Evolutionary conservation across 2,888 invertebrate genomes (phyloP).

Genomic region (Labia minor): DNA sequence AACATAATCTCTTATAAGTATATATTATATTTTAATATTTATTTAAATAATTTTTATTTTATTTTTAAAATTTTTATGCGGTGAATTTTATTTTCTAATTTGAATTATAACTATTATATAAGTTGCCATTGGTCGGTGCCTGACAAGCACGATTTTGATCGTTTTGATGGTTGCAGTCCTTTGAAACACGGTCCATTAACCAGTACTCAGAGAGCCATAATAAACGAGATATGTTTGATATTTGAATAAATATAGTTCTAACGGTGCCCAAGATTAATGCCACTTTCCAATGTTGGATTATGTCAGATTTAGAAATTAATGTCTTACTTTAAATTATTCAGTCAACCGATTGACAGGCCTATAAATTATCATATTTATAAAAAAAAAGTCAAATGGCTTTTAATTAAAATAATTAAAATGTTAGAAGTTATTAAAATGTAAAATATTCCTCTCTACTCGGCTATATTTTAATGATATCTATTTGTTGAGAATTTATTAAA

Average conservation of each 20-base stretch:
- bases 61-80: too few species aligned
- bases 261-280: background rate
- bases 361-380: background rate
- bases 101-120: too few species aligned
- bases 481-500: background rate
- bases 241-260: background rate
- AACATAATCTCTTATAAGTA: too few species aligned
- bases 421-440: background rate
- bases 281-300: background rate
- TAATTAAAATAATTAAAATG: background rate
- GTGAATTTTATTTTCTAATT: too few species aligned
- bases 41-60: too few species aligned
- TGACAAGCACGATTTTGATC: too few species aligned
- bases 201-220: too few species aligned
- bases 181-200: too few species aligned
- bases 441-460: background rate
- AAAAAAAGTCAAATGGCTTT: background rate
- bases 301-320: background rate
- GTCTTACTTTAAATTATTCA: background rate
- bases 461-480: background rate
- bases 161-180: too few species aligned
- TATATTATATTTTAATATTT: too few species aligned
- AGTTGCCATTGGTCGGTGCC: too few species aligned
- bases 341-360: background rate
- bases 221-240: too few species aligned